Evolutionary conservation across 2,797 vertebrate species (phyloP), one percentile per base, ranked within the genome.

Genomic region (Esox lucius): DNA sequence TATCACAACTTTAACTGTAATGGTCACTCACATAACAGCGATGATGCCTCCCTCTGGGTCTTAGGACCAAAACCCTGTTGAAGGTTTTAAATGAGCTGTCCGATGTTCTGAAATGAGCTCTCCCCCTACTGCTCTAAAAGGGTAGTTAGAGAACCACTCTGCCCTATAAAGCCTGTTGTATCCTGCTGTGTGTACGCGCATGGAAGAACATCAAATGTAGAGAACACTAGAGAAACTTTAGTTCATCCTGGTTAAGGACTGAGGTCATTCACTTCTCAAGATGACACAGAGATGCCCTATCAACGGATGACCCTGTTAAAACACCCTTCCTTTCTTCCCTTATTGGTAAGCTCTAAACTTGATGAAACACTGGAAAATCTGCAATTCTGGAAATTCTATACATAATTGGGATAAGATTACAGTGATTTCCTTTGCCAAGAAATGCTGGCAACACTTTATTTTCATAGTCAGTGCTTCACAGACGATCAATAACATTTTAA

Each of bases 31-130:
- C 51, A 53, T 19, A 53, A n/a, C 19, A 53, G 51, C 17, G 51
- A n/a, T n/a, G 51, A 53, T 2, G 19, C 51, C 51, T 53, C 51
- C 51, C n/a, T 39, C 2, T 8, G 35, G 35, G 28, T 31, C 28
- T 31, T 31, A 31, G 28, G 35, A 8, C 1, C 35, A 39, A 39
- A 17, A 53, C 59, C 24, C 28, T 28, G 19, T 33, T 51, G 42
- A 75, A 71, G 51, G 2, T 42, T 49, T 53, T 59, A 48, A 22
- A 64, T 33, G 61, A 73, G 24, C 61, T 73, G 61, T 73, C 72
- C 24, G 66, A 28, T 15, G 72, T 73, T 5, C 56, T 42, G 71
- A 72, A 46, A 24, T 17, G 26, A 53, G n/a, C 26, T n/a, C 53
- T 19, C 35, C 49, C 49, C 17, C 49, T 51, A 4, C 16, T 51